Evolutionary conservation across 2,888 invertebrate genomes (phyloP), one percentile per base, ranked within the genome.

Genomic region (Limnephilus lunatus): DNA sequence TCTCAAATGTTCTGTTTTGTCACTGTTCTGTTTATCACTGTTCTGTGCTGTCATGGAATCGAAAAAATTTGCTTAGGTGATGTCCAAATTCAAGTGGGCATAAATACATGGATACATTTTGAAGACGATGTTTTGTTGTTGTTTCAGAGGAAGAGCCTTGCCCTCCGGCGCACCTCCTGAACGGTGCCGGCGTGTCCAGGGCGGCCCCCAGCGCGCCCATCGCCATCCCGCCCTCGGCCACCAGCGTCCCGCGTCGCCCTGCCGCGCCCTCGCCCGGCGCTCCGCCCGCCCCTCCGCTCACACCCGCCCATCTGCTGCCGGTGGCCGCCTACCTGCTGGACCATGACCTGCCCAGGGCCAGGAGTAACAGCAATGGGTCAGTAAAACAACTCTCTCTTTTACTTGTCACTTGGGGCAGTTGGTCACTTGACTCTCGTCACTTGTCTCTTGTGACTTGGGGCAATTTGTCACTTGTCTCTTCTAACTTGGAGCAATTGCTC

Each of bases 321-420:
- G 80, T 81, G n/a, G 12, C 85, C 15, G 88, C 89, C 19, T 90
- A 82, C 30, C 87, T 90, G 31, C 88, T 89, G 89, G 91, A 90
- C 32, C 96, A 95, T 95, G 96, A 96, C 96, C 96, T 96, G 96
- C 96, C 96, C 95, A 96, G 96, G 95, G 95, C 95, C 94, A 95
- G 96, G 94, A 96, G 95, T 95, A 95, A 94, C 94, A 95, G 95
- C 94, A 96, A 96, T 95, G 96, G 96, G 96, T 96, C 95, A 94
- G 95, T 92, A n/a, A 19, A 3, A 30, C 12, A 31, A 32, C 7
- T 25, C 25, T 68, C 68, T n/a, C 7, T 25, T 5, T 68, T 9
- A n/a, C 25, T 68, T 68, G 68, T 68, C 25, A n/a, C 68, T 68
- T 25, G 68, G n/a, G n/a, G n/a, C n/a, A n/a, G n/a, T n/a, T n/a